Percentiles rank a stretch among this genome's conserved stretches.
Evolutionary conservation across 2,888 invertebrate genomes (phyloP).

Genomic region (Notodonta dromedarius): DNA sequence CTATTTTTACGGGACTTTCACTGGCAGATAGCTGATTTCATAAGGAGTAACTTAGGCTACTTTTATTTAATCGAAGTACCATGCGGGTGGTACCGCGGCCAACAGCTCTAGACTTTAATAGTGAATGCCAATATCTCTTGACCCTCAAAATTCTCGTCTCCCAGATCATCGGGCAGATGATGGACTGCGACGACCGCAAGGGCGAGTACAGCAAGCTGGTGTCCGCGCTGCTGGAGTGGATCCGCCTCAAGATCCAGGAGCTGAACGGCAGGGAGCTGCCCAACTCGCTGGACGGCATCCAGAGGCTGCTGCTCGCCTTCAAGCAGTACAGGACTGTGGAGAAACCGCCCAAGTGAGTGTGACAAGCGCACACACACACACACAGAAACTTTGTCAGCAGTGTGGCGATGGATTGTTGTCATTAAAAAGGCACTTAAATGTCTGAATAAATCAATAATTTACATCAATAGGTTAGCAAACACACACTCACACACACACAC

Average conservation of each 20-base stretch:
- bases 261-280: conserved; percentile 95
- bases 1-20: too few species aligned
- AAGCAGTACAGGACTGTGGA: conserved; percentile 98
- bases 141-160: too few species aligned
- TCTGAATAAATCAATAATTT: too few species aligned
- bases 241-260: conserved; percentile 91
- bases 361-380: neutral
- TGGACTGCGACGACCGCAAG: conserved; percentile 97
- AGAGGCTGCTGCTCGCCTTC: conserved; percentile 93
- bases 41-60: too few species aligned
- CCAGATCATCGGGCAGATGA: conserved; percentile 98
- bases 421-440: too few species aligned
- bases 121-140: neutral
- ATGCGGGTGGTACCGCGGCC: too few species aligned
- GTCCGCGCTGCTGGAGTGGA: conserved; percentile 96
- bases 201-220: conserved; percentile 94
- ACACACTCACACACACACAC: too few species aligned
- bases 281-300: conserved; percentile 97
- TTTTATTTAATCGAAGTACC: too few species aligned
- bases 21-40: too few species aligned
- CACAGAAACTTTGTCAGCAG: neutral
- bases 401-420: too few species aligned
- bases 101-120: too few species aligned
- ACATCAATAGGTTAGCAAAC: too few species aligned
- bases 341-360: conserved; percentile 96